Base-by-base conservation (phyloP, 2,797 vertebrate genomes). In the Limnodromus scolopaceus region DNA sequence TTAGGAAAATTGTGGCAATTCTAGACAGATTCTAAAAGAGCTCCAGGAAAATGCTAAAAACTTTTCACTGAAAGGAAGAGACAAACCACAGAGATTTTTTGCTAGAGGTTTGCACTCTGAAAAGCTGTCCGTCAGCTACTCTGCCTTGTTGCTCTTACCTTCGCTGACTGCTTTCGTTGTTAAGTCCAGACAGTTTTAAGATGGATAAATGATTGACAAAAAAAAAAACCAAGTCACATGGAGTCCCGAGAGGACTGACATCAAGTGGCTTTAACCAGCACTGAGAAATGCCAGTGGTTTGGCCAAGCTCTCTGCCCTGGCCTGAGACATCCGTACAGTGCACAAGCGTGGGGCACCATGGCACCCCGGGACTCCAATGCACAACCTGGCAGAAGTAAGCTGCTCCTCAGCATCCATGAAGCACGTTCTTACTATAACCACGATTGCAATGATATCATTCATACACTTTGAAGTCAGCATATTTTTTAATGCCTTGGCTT, bases 311-410 rank as follows among this genome's bases (percentile, higher is more conserved):
- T 51, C 64, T 30, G 60, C 4, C 1, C 15, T 10, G 20, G 8
- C 6, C 16, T 39, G 45, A 68, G 19, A 25, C 19, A 18, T n/a
- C 45, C 27, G 32, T 15, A 30, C 4, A 5, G 25, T 7, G 9
- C 5, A 3, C 13, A 38, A n/a, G 32, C 2, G 8, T 5, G 13
- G 30, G 30, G 4, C 30, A 32, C 54, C 25, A 10, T 1, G 3
- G 41, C 9, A 16, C 16, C 24, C 36, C 28, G 54, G 41, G 27
- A 48, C 43, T 39, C 25, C 12, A 3, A 11, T 20, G 34, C 24
- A 15, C 13, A n/a, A 5, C 15, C 34, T 23, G 15, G 6, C 32
- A 39, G 51, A 22, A 43, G 38, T 1, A 5, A 81, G 34, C 17
- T 24, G 20, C 16, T 76, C 49, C 9, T 45, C 58, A 76, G 36